Percentiles rank a stretch among this genome's conserved stretches.
These are phyloP conservation scores for Herpetotheres cachinnans DNA, from an alignment of 2,113 vertebrate species.

Conservation along the genomic window DNA sequence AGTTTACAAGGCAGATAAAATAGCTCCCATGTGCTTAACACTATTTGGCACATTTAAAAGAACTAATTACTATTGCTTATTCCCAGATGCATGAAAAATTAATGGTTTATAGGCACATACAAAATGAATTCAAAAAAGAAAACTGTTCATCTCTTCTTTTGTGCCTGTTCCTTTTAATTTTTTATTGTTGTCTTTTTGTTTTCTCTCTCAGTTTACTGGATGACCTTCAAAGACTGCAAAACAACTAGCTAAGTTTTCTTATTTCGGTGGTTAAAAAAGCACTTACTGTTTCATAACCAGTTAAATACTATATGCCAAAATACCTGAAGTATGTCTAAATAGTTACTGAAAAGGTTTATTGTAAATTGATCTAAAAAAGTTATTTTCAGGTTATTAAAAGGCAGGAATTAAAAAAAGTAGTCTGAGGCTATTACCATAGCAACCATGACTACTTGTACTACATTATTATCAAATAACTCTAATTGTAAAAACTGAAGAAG, in stretches of 20 bases:
- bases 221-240: background rate
- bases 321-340: background rate
- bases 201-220: background rate
- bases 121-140: background rate
- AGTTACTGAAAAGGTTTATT: background rate
- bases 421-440: background rate
- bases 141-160: background rate
- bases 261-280: background rate
- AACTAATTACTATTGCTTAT: background rate
- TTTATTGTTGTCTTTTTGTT: background rate
- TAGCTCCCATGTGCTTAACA: background rate
- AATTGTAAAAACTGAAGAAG: background rate
- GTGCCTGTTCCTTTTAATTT: background rate
- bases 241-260: no score
- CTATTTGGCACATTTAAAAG: background rate
- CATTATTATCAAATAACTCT: background rate
- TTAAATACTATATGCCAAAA: background rate
- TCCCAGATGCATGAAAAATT: background rate
- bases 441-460: background rate
- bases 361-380: background rate
- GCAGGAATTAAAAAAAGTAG: background rate
- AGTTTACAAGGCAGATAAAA: background rate
- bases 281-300: background rate
- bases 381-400: background rate
- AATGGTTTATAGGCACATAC: background rate